Conservation (phyloP, 2,888 invertebrate species). For the Drosophila lacicola region DNA sequence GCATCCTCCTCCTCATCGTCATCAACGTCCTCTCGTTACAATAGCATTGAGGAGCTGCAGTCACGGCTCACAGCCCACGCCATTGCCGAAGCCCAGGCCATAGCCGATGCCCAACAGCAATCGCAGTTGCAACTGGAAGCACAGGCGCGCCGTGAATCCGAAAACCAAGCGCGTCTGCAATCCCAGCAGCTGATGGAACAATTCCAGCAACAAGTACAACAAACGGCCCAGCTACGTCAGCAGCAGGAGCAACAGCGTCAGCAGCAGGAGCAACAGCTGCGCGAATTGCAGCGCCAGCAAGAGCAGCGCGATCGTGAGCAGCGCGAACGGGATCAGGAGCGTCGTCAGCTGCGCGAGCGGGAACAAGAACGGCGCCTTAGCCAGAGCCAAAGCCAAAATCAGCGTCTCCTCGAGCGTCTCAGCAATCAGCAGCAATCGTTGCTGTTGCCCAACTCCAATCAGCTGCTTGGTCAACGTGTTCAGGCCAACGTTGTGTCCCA, state of each 20-base stretch:
- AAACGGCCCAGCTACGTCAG: conserved; percentile 73
- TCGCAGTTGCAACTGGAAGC: conserved; percentile 85
- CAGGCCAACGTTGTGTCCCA: conserved; percentile 83
- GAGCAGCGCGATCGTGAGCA: conserved; percentile 52
- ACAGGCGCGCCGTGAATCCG: conserved; percentile 87
- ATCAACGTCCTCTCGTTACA: conserved; percentile 70
- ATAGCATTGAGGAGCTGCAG: conserved; percentile 80
- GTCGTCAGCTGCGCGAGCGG: conserved; percentile 45
- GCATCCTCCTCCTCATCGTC: conserved; percentile 22
- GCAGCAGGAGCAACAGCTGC: conserved; percentile 68
- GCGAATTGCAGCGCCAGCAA: conserved; percentile 76
- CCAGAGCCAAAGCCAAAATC: conserved; percentile 44
- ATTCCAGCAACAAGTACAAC: conserved; percentile 83
- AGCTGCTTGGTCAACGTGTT: conserved; percentile 80
- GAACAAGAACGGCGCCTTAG: conserved; percentile 58
- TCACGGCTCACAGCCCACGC: conserved; percentile 81
- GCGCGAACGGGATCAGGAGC: conserved; percentile 42
- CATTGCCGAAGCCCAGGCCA: conserved; percentile 81
- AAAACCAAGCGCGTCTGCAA: conserved; percentile 85
- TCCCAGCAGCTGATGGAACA: conserved; percentile 83
- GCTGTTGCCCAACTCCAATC: conserved; percentile 67
- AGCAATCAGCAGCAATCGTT: conserved; percentile 77
- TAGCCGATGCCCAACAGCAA: conserved; percentile 77
- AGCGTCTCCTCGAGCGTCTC: conserved; percentile 82
- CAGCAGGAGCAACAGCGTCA: conserved; percentile 70